Percentiles rank a stretch among this genome's conserved stretches.
phyloP scores from a whole-genome alignment of 2,797 vertebrate species.

The Acanthurus tractus region DNA sequence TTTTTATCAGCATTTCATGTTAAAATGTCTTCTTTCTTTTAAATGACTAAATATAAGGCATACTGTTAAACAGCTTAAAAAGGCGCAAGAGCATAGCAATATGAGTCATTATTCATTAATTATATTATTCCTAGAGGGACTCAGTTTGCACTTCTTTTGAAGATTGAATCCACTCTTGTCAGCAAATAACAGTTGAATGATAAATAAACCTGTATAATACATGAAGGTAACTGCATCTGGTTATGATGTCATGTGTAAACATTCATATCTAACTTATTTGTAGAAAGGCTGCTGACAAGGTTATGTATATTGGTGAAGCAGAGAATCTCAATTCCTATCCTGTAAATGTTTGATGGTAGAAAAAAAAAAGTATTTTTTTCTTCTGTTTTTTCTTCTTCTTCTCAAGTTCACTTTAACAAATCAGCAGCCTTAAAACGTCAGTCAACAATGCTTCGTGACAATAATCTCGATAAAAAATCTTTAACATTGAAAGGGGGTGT shows the following conservation, averaged over 20 bases:
- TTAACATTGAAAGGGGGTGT: neutral
- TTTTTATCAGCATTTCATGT: neutral
- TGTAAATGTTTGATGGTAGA: neutral
- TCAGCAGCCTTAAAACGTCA: neutral
- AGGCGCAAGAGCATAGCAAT: conserved; percentile 14
- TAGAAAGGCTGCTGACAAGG: neutral
- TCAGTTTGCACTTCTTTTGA: neutral
- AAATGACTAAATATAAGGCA: conserved; percentile 3
- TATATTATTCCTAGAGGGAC: conserved; percentile 16
- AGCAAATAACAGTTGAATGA: conserved; percentile 25
- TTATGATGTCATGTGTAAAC: conserved; percentile 7
- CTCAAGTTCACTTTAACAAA: neutral
- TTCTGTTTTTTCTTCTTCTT: neutral
- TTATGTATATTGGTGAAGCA: neutral
- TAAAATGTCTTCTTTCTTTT: neutral
- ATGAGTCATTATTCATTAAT: neutral
- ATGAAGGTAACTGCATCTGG: neutral
- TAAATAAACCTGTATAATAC: neutral
- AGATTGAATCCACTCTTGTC: neutral
- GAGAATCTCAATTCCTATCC: neutral
- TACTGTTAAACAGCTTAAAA: conserved; percentile 13
- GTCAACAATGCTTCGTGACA: neutral
- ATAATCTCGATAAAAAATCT: neutral
- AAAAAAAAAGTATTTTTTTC: neutral
- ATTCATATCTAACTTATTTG: neutral